Conservation (phyloP, 2,797 vertebrate genomes). For the Rhinatrema bivittatum region DNA sequence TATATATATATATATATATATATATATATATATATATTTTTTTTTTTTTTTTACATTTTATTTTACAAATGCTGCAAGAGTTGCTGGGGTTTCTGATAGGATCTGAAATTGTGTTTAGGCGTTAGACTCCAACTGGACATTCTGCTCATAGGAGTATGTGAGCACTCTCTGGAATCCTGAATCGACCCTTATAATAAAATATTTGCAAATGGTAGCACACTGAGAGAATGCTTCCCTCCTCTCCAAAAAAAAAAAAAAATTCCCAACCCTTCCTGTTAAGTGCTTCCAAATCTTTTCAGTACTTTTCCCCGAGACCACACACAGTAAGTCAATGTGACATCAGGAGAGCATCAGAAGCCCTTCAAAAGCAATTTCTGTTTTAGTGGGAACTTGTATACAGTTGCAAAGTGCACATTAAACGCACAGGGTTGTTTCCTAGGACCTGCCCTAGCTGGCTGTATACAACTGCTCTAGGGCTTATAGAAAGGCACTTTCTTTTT, state of each 20-base stretch:
- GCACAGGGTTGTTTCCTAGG: conserved; percentile 42
- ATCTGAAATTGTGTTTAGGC: too few species aligned
- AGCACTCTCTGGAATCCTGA: too few species aligned
- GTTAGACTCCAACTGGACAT: too few species aligned
- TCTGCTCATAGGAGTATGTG: not conserved
- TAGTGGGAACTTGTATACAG: conserved; percentile 33
- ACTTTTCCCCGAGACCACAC: conserved; percentile 34
- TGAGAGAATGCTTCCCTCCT: conserved; percentile 18
- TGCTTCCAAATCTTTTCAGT: conserved; percentile 21
- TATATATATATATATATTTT: too few species aligned
- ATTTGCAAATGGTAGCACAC: conserved; percentile 8
- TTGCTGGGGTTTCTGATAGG: not conserved
- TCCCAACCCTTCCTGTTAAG: conserved; percentile 17
- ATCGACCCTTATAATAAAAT: not conserved
- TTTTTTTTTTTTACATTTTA: too few species aligned
- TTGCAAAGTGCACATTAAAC: conserved; percentile 49
- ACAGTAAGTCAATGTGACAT: conserved; percentile 38
- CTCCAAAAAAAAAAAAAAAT: not conserved
- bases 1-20: too few species aligned
- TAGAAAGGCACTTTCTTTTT: conserved; percentile 36
- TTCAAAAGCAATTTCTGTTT: conserved; percentile 42
- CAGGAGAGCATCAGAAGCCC: conserved; percentile 37
- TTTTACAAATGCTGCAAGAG: too few species aligned
- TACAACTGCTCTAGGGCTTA: conserved; percentile 33
- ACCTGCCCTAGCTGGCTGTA: conserved; percentile 42